A percentile compares a stretch with the other conserved stretches of the same genome.
These are phyloP conservation scores for Cosmia pyralina DNA, from an alignment of 2,888 invertebrate species.

Conservation along the genomic window DNA sequence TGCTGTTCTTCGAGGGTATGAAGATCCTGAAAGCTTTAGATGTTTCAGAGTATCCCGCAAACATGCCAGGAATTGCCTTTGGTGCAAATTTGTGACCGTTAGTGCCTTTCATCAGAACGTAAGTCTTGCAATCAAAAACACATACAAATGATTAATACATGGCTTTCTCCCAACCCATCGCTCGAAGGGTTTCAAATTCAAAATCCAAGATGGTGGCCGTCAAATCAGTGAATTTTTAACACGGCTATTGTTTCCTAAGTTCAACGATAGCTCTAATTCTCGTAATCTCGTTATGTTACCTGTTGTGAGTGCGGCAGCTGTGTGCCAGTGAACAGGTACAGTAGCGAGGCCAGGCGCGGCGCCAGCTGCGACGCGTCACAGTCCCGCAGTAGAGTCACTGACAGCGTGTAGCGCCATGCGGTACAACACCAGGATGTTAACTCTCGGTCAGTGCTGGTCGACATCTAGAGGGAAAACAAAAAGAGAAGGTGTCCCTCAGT, in stretches of 20 bases:
- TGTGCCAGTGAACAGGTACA: slow-evolving; percentile 76
- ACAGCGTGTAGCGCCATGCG: slow-evolving; percentile 59
- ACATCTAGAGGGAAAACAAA: slow-evolving; percentile 49
- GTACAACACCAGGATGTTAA: slow-evolving; percentile 74
- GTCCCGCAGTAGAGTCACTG: slow-evolving; percentile 69
- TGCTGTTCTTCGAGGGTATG: no score
- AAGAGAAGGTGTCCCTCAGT: background rate
- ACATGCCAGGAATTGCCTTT: no score
- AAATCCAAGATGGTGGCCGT: background rate
- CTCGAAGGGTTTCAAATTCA: background rate
- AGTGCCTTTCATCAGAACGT: no score
- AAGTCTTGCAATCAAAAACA: no score
- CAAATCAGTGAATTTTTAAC: background rate
- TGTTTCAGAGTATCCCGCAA: no score
- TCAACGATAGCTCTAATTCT: no score
- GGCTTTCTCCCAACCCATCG: no score
- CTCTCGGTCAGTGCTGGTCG: slow-evolving; percentile 66
- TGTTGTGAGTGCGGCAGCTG: slow-evolving; percentile 62
- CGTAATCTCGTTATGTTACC: slow-evolving; percentile 54
- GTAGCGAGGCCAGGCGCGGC: slow-evolving; percentile 72
- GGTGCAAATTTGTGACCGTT: no score
- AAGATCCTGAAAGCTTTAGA: no score
- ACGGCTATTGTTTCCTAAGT: background rate
- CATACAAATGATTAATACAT: no score
- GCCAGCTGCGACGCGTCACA: slow-evolving; percentile 57